phyloP scores from a whole-genome alignment of 2,113 vertebrate genomes.

The Cervus canadensis region DNA sequence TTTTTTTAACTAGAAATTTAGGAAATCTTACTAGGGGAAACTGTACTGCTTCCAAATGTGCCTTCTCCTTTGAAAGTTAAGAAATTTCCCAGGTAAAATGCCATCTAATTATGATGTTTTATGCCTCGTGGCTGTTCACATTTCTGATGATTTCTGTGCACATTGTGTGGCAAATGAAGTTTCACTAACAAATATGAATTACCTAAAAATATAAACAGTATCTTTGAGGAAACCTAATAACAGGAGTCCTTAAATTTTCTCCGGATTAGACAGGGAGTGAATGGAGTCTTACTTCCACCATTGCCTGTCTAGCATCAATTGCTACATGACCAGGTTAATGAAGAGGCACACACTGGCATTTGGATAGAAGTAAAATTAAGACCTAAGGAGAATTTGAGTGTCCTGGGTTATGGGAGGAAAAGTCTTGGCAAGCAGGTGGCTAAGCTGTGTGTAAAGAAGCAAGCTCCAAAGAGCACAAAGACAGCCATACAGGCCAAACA shows the following conservation, averaged over 20 bases:
- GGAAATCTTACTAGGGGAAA: background rate
- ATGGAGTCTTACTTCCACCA: background rate
- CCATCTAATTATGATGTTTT: background rate
- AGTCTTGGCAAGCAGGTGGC: background rate
- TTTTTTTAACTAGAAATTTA: background rate
- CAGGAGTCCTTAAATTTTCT: background rate
- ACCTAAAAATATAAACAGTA: background rate
- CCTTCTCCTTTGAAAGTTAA: constrained; percentile 17
- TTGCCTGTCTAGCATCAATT: background rate
- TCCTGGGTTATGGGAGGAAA: background rate
- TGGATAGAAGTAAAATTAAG: background rate
- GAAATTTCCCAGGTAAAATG: background rate
- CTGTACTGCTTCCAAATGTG: background rate
- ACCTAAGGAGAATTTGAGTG: background rate
- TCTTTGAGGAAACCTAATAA: background rate
- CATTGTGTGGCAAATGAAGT: background rate
- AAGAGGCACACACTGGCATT: background rate
- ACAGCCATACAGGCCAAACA: background rate
- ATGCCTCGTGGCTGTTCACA: background rate
- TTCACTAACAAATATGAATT: background rate
- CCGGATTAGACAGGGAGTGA: background rate
- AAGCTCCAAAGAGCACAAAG: background rate
- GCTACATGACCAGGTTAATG: background rate
- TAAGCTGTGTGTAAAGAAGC: background rate
- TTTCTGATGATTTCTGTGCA: background rate